A percentile compares a stretch with the other conserved stretches of the same genome.
phyloP scores from a whole-genome alignment of 2,113 vertebrate genomes.

The Myrmophylax atrothorax region DNA sequence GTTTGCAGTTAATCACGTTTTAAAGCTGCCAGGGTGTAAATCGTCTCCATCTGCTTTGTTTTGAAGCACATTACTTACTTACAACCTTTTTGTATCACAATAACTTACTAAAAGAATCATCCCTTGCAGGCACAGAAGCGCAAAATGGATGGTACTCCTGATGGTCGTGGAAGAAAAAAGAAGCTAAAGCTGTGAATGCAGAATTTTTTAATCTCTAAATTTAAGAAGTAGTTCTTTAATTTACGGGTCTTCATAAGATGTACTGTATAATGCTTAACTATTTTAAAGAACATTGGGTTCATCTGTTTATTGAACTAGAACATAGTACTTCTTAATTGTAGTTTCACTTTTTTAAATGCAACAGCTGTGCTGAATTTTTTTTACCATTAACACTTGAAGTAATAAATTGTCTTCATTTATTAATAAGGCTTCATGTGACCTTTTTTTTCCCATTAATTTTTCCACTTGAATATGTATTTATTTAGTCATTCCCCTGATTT shows the following conservation, averaged over 20 bases:
- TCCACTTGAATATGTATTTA: not conserved
- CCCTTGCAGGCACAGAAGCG: constrained; percentile 89
- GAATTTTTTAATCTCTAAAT: constrained; percentile 73
- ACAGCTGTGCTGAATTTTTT: constrained; percentile 93
- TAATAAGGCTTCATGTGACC: constrained; percentile 68
- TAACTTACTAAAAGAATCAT: not conserved
- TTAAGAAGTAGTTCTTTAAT: constrained; percentile 84
- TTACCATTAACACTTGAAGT: constrained; percentile 90
- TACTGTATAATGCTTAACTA: constrained; percentile 86
- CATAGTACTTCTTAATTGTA: constrained; percentile 80
- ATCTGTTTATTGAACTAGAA: constrained; percentile 84
- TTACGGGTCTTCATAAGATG: constrained; percentile 90
- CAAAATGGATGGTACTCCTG: constrained; percentile 90
- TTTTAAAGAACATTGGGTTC: constrained; percentile 82
- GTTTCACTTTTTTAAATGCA: constrained; percentile 86
- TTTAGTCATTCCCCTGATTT: not conserved
- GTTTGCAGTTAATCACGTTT: not conserved
- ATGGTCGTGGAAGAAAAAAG: constrained; percentile 94
- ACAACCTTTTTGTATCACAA: not conserved
- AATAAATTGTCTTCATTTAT: constrained; percentile 88
- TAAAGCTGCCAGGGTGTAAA: not conserved
- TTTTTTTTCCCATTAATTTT: constrained; percentile 31
- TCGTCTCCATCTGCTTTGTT: not conserved
- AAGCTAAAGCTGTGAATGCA: constrained; percentile 93
- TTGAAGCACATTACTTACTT: not conserved